A percentile compares a stretch with the other conserved stretches of the same genome.
These are phyloP conservation scores for Samia ricini DNA, from an alignment of 1,140 invertebrate species.

Conservation along the genomic window DNA sequence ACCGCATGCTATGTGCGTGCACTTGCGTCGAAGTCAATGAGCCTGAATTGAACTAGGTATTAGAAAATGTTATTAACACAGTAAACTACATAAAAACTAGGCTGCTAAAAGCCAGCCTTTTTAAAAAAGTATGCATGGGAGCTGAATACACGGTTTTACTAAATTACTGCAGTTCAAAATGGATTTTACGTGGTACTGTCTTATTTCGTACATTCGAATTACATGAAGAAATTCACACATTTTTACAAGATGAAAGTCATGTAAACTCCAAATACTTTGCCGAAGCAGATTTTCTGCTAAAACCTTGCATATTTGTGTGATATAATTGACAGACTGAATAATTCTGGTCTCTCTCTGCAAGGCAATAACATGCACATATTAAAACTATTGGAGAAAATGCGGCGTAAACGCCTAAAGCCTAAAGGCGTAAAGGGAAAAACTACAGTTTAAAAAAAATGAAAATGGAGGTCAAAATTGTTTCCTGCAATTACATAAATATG, in stretches of 20 bases:
- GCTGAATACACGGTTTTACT: conserved; percentile 30
- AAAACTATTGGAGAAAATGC: conserved; percentile 35
- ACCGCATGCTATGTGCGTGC: neutral
- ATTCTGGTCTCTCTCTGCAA: conserved; percentile 36
- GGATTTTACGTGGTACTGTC: conserved; percentile 28
- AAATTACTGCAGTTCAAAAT: conserved; percentile 30
- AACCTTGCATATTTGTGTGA: conserved; percentile 37
- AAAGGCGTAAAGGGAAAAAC: too few species aligned
- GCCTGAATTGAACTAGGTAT: neutral
- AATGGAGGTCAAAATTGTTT: conserved; percentile 28
- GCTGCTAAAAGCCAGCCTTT: conserved; percentile 24
- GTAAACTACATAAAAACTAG: neutral
- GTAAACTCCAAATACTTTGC: conserved; percentile 24
- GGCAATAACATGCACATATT: conserved; percentile 37
- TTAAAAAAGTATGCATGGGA: conserved; percentile 40
- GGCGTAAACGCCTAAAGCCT: too few species aligned
- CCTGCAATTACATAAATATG: conserved; percentile 27
- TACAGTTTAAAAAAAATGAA: conserved; percentile 30
- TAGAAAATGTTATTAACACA: neutral
- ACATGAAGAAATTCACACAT: conserved; percentile 17
- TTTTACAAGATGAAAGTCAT: conserved; percentile 27
- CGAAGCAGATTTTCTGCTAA: conserved; percentile 27
- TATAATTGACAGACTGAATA: conserved; percentile 40
- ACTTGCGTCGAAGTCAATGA: too few species aligned
- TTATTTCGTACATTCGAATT: conserved; percentile 30